Evolutionary conservation across 2,113 vertebrate species (phyloP), one percentile per base, ranked within the genome.

Genomic region (Calyptomena viridis): DNA sequence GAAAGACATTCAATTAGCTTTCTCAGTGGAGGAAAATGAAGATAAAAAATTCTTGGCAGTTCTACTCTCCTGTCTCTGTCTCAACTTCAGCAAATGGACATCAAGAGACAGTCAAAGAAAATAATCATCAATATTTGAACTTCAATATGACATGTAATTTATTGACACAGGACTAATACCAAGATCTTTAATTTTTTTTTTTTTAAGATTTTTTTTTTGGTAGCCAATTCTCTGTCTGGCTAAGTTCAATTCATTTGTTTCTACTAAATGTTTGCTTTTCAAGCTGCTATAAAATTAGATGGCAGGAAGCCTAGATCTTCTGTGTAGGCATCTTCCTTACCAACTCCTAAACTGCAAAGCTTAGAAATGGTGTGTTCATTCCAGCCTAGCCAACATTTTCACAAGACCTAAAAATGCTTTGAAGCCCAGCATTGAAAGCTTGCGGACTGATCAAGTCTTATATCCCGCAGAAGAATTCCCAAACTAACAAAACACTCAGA

Each of bases 281-380:
- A 50, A 88, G 94, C 80, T 92, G 92, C 88, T 91, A 80, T 84
- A 96, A 96, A 95, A 97, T 93, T 90, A 94, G 73, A 94, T 94
- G 96, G 93, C 95, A 95, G 39, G 85, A 86, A 93, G 95, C 90
- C 95, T 93, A 92, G 73, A 87, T 69, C 77, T 96, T 76, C 92
- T 73, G 53, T 39, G 6, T 23, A 87, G 73, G 73, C 83, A 95
- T 94, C 93, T 87, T 94, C 90, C 81, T 94, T 79, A 90, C 84
- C 79, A 75, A 75, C 59, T 91, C 66, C 69, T 90, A 84, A 89
- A 69, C 42, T 4, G 1, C 1, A 5, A 91, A 87, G 84, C 1
- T 0, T 50, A 90, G 85, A 94, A 87, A 84, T 46, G 49, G 28
- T 47, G 19, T 18, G 9, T 28, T 95, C 21, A 0, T 67, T 94